Conservation (phyloP, 2,888 invertebrate species). For the Rhyacophila evoluta region DNA sequence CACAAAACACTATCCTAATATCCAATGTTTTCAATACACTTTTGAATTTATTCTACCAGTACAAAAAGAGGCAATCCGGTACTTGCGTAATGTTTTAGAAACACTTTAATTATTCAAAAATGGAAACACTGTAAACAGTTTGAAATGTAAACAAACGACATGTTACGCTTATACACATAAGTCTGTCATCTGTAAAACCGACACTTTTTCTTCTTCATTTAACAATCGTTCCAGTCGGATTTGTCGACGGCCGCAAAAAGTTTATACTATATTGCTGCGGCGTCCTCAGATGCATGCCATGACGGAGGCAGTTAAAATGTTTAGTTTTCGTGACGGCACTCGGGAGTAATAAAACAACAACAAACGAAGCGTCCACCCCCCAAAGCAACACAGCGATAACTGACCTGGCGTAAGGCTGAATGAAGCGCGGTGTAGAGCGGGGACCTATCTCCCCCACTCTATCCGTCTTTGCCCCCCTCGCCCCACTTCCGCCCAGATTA, state of each 20-base stretch:
- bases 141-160: slow-evolving; percentile 11
- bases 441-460: slow-evolving; percentile 55
- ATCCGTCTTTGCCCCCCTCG: slow-evolving; percentile 25
- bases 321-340: slow-evolving; percentile 59
- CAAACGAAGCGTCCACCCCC: slow-evolving; percentile 71
- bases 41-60: background rate
- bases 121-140: background rate
- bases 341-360: slow-evolving; percentile 63
- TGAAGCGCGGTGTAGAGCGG: slow-evolving; percentile 56
- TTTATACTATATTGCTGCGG: background rate
- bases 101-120: slow-evolving; percentile 1
- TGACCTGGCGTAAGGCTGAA: slow-evolving; percentile 70
- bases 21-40: background rate
- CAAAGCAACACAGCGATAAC: slow-evolving; percentile 72
- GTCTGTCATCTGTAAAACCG: background rate
- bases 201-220: background rate
- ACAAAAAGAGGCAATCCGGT: background rate
- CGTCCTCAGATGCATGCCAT: background rate
- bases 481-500: slow-evolving; percentile 32
- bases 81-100: background rate
- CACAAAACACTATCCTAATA: background rate
- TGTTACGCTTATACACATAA: background rate
- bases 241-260: background rate
- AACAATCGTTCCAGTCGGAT: background rate
- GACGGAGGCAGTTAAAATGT: slow-evolving; percentile 17